These are phyloP conservation scores for Phyto melanocephala DNA, from an alignment of 2,888 invertebrate species.

Conservation along the genomic window DNA sequence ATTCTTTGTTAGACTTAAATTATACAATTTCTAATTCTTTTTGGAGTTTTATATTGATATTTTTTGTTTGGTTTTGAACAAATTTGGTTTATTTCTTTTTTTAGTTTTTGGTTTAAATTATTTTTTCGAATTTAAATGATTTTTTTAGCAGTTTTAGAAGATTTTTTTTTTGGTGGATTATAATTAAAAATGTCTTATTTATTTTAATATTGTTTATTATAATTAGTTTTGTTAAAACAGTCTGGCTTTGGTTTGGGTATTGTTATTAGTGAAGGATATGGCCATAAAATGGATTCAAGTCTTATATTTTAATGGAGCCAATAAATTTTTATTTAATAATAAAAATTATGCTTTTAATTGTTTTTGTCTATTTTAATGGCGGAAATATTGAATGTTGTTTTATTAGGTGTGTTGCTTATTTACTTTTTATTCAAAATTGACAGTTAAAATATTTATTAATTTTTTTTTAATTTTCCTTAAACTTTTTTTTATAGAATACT, in stretches of 20 bases:
- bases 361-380: background rate
- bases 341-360: background rate
- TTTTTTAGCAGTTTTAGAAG: background rate
- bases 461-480: background rate
- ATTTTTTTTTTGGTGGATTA: constrained; percentile 51
- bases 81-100: background rate
- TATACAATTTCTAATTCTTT: too few species aligned
- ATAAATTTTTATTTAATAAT: background rate
- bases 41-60: too few species aligned
- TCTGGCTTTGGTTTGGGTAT: constrained; percentile 14
- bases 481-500: background rate
- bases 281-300: constrained; percentile 18
- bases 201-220: background rate
- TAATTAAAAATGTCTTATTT: constrained; percentile 9
- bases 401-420: background rate
- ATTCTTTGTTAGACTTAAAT: too few species aligned
- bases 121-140: background rate
- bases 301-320: constrained; percentile 17
- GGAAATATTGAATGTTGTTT: background rate
- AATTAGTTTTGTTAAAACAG: constrained; percentile 6
- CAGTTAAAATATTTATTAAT: background rate
- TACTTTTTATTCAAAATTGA: constrained; percentile 26
- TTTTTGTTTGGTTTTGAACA: too few species aligned
- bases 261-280: background rate
- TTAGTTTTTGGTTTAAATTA: background rate